Evolutionary conservation across 64 coral and sea anemone species (phyloP), one percentile per base, ranked within the genome.

Genomic region (Porites australiensis): DNA sequence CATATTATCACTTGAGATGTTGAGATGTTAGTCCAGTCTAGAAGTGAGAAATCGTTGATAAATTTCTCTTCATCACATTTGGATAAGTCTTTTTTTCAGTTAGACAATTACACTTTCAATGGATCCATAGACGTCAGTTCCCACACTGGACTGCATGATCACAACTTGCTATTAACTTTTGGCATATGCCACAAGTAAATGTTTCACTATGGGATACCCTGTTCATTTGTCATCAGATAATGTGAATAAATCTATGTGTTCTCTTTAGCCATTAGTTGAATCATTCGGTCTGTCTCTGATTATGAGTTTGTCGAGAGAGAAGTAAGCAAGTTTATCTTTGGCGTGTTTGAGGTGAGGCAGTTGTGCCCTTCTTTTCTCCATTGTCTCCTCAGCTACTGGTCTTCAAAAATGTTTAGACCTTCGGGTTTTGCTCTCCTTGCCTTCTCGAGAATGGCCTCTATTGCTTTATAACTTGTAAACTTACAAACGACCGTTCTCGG

Each of bases 1-100:
- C 1, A 37, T 37, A 37, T 37, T 1, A 37, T 37, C 27, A 37
- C 27, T 93, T 93, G 22, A 48, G 14, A 87, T 93, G 1, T 65
- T 15, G 14, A 66, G 13, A 69, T 49, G 20, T 87, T 49, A 22
- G 43, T 52, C 91, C 82, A 93, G 83, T 79, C 21, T 8, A 87
- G 19, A 54, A 49, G 19, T 67, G 82, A 78, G 60, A 87, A 77
- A 44, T 87, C 49, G 52, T 79, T 70, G 14, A 77, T 67, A 87
- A 93, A 87, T 87, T 93, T 66, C 2, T 78, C 72, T 87, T 37
- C 27, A 37, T 93, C 75, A 77, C 88, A 50, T 72, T 82, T 93
- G 76, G 20, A 74, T 83, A 62, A 78, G 91, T 37, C 27, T 37
- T 37, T 37, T 37, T 37, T 37, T 37, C 27, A 37, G 79, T 83